Percentiles rank a stretch among this genome's conserved stretches.
These are phyloP conservation scores for Germaria angustata DNA, from an alignment of 2,888 invertebrate genomes.

Conservation along the genomic window DNA sequence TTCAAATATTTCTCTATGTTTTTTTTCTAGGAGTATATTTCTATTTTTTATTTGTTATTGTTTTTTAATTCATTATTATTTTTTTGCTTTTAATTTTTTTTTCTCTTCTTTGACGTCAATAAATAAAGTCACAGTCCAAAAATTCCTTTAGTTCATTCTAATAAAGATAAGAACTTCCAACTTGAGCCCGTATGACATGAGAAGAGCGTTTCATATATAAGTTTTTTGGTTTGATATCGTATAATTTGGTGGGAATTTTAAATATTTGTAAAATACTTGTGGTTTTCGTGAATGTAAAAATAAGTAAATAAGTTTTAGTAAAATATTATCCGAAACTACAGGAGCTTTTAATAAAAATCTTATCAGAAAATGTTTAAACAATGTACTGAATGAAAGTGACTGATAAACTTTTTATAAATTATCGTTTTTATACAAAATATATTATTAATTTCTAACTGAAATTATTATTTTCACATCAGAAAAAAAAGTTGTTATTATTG, in stretches of 20 bases:
- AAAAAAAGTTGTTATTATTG: no score
- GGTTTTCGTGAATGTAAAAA: not conserved
- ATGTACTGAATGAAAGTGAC: not conserved
- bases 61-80: not conserved
- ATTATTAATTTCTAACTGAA: no score
- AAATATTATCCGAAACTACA: not conserved
- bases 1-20: conserved; percentile 22
- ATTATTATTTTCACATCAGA: no score
- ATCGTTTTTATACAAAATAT: no score
- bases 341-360: not conserved
- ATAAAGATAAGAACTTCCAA: conserved; percentile 18
- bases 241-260: conserved; percentile 41
- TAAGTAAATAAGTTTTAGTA: not conserved
- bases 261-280: conserved; percentile 29
- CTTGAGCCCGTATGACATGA: not conserved
- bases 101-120: conserved; percentile 6
- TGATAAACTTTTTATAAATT: not conserved
- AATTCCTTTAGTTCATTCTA: not conserved
- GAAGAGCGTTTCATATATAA: not conserved
- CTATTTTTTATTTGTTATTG: no score
- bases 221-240: not conserved
- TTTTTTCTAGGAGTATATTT: no score
- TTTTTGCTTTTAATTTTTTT: not conserved
- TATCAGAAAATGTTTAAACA: not conserved
- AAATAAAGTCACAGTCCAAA: conserved; percentile 47